phyloP scores from a whole-genome alignment of 2,797 vertebrate species.

The Syncerus caffer region DNA sequence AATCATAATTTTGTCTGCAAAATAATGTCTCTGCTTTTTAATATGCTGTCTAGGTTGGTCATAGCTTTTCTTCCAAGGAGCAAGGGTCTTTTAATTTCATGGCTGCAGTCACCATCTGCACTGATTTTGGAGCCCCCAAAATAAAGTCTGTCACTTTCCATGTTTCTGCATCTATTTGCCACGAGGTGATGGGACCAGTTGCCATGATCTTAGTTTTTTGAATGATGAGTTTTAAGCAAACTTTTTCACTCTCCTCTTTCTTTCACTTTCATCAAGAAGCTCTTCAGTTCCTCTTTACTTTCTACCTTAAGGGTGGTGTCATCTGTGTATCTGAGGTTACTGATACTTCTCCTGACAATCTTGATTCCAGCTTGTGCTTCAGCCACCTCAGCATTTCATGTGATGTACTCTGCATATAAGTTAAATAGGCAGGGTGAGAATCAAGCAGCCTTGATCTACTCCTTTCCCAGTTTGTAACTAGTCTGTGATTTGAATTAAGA shows the following conservation, averaged over 20 bases:
- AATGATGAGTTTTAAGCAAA: not conserved
- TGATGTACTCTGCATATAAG: not conserved
- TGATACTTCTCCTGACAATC: not conserved
- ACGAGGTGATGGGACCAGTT: not conserved
- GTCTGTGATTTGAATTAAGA: not conserved
- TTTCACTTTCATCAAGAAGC: not conserved
- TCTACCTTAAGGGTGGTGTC: not conserved
- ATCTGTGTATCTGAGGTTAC: not conserved
- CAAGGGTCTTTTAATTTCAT: not conserved
- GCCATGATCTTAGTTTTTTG: not conserved
- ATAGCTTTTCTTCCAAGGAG: not conserved
- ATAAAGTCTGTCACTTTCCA: not conserved
- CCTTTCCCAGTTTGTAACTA: not conserved
- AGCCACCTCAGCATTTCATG: not conserved
- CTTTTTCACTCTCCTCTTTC: not conserved
- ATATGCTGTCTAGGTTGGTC: not conserved
- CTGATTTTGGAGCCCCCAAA: not conserved
- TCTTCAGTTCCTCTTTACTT: not conserved
- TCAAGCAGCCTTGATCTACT: not conserved
- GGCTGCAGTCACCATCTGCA: not conserved
- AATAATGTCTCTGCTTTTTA: not conserved
- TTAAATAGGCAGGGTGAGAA: not conserved
- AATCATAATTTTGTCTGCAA: not conserved
- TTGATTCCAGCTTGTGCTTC: not conserved
- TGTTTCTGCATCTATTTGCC: not conserved